Evolutionary conservation across 2,113 vertebrate genomes (phyloP).

Genomic region (Physeter macrocephalus): DNA sequence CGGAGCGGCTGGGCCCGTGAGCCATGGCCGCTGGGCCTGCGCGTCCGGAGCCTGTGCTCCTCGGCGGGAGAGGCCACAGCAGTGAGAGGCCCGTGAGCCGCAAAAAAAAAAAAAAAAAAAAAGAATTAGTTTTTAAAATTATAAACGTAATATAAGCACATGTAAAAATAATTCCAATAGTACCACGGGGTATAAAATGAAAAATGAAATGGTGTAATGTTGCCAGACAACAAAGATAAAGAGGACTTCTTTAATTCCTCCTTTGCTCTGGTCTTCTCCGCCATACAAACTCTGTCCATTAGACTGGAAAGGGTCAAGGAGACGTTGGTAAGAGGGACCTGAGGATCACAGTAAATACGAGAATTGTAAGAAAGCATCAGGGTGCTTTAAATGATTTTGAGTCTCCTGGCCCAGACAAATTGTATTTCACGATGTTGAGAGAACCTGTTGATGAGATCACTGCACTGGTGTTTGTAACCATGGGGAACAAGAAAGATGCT

Average conservation of each 20-base stretch:
- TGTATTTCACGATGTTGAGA: neutral
- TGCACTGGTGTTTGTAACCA: neutral
- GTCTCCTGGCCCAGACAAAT: neutral
- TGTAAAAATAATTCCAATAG: neutral
- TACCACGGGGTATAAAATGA: neutral
- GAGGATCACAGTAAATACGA: neutral
- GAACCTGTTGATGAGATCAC: neutral
- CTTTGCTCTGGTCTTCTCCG: neutral
- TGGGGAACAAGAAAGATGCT: neutral
- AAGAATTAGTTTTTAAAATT: neutral
- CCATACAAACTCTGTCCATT: neutral
- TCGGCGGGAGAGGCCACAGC: too few relatives aligned
- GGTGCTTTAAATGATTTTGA: slow-evolving; percentile 3
- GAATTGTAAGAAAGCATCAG: neutral
- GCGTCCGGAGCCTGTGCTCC: too few relatives aligned
- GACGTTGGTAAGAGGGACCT: neutral
- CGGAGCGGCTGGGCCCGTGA: too few relatives aligned
- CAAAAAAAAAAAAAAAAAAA: too few relatives aligned
- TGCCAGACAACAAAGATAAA: neutral
- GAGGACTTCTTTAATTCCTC: neutral
- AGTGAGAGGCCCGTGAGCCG: too few relatives aligned
- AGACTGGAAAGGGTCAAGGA: neutral
- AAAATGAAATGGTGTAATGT: neutral
- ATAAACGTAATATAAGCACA: neutral
- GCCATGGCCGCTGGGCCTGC: too few relatives aligned